Evolutionary conservation across 53 echinoderm and acorn worm genomes (phyloP), one percentile per base, ranked within the genome.

Genomic region (Crossaster papposus): DNA sequence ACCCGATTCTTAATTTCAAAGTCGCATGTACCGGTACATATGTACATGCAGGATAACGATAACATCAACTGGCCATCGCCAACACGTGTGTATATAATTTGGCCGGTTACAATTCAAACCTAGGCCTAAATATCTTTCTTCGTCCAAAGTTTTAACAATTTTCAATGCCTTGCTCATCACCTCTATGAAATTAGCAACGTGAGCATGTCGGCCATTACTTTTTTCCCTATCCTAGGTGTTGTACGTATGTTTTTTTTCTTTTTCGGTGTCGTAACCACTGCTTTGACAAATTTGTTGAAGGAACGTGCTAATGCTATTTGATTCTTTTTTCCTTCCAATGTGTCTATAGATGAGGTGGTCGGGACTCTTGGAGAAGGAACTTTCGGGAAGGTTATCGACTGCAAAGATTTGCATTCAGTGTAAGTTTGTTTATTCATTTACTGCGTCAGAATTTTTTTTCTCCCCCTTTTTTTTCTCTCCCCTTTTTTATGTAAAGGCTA

Each of bases 281-380:
- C 14, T 17, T 77, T 55, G 54, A 9, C 55, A 72, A 72, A 37
- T 18, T 0, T 20, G 28, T 55, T 29, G 13, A 76, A 62, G 76
- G 36, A 53, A 32, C 65, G 80, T 30, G 63, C 79, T 79, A 79
- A 79, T 79, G 80, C 81, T 62, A 24, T 63, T 64, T 37, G 77
- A 83, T 81, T 68, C 28, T 26, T 26, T 68, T 93, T 85, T 68
- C 28, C 54, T 85, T 50, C 52, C 53, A 51, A 44, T 84, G 84
- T 84, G 38, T 76, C 73, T 82, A 29, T 86, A 97, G 97, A 97
- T 94, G 97, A 95, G 74, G 90, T 97, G 33, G 44, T 90, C 35
- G 70, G 82, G 23, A 97, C 97, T 14, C 89, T 97, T 34, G 97
- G 97, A 28, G 97, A 97, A 90, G 97, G 97, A 26, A 97, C 97